These are phyloP conservation scores for Hypsopygia costalis DNA, from an alignment of 2,888 invertebrate genomes.

Conservation along the genomic window DNA sequence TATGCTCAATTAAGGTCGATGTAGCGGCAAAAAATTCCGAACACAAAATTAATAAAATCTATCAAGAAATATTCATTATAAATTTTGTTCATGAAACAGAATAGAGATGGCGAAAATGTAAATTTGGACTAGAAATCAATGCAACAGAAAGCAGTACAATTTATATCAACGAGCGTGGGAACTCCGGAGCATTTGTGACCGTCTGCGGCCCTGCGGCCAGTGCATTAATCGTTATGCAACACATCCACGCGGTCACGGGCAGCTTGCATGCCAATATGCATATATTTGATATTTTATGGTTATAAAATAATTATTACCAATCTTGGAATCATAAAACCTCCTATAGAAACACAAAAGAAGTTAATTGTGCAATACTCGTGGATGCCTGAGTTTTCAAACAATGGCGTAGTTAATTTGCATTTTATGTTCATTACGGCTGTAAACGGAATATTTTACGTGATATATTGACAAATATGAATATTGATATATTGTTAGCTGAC, in stretches of 20 bases:
- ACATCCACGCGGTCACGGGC: conserved; percentile 39
- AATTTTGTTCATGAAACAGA: too few species aligned
- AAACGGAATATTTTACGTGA: too few species aligned
- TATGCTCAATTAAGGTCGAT: too few species aligned
- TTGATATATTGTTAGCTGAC: too few species aligned
- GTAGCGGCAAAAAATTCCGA: too few species aligned
- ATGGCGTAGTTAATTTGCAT: too few species aligned
- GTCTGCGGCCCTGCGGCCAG: conserved; percentile 14
- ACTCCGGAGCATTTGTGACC: conserved; percentile 28
- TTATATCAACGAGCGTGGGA: conserved; percentile 28
- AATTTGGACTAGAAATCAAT: neutral
- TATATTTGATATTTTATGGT: conserved; percentile 25
- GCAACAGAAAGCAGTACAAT: neutral
- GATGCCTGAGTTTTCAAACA: too few species aligned
- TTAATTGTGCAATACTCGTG: neutral
- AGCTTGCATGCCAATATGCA: conserved; percentile 23
- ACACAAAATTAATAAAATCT: too few species aligned
- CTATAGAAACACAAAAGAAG: conserved; percentile 3
- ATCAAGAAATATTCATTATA: too few species aligned
- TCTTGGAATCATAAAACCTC: conserved; percentile 14
- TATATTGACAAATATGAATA: too few species aligned
- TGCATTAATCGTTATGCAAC: conserved; percentile 27
- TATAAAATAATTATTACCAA: conserved; percentile 18
- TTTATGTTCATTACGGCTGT: too few species aligned
- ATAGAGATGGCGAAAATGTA: too few species aligned